Evolutionary conservation across 2,797 vertebrate species (phyloP).

Genomic region (Sebastes minor): DNA sequence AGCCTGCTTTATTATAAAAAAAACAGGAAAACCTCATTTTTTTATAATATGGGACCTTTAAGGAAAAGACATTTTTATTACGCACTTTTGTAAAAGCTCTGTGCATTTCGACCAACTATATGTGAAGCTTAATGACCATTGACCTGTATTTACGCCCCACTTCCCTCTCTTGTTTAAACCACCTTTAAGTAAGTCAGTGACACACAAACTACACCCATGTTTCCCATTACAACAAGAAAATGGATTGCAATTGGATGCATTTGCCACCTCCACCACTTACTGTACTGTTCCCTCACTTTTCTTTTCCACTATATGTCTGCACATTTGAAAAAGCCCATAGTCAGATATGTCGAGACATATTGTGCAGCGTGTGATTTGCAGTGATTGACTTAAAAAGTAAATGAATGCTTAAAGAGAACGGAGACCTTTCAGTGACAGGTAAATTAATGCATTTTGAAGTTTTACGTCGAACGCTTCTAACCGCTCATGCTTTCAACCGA

Average conservation of each 20-base stretch:
- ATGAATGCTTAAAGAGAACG: neutral
- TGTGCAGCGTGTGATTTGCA: constrained; percentile 11
- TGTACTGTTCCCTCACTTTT: neutral
- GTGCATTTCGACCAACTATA: constrained; percentile 2
- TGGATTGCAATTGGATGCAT: neutral
- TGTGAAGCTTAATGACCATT: constrained; percentile 14
- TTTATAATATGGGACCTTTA: too few species aligned
- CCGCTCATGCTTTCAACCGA: neutral
- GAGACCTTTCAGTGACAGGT: constrained; percentile 16
- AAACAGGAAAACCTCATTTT: too few species aligned
- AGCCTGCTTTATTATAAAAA: too few species aligned
- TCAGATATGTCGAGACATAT: constrained; percentile 25
- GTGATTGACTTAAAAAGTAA: constrained; percentile 18
- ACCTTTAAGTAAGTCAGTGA: constrained; percentile 3
- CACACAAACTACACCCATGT: constrained; percentile 2
- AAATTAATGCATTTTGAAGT: constrained; percentile 10
- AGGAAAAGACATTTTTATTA: too few species aligned
- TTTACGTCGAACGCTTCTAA: constrained; percentile 1
- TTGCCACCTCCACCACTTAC: neutral
- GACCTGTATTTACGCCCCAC: constrained; percentile 25
- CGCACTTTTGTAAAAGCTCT: too few species aligned
- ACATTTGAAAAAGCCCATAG: constrained; percentile 10
- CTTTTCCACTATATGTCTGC: neutral
- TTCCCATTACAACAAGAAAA: constrained; percentile 12
- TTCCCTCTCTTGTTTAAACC: constrained; percentile 18